Base-by-base conservation (phyloP, 2,888 invertebrate species). In the Mythimna albipuncta region DNA sequence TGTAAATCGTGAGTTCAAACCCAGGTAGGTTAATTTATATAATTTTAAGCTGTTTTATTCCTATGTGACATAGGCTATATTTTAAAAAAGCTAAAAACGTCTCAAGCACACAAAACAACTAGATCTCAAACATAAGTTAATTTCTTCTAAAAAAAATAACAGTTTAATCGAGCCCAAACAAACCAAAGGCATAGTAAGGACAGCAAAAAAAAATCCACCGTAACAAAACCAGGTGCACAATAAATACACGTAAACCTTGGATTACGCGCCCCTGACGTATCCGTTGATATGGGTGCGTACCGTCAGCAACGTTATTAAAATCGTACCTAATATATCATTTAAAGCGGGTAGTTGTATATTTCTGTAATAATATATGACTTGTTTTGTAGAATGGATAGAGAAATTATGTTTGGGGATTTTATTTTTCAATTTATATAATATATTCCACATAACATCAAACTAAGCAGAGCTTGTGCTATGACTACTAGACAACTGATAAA, bases 261-360 rank as follows among this genome's bases (percentile, higher is more conserved):
- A 91, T 93, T 92, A 92, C 64, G 52, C 74, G 58, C 82, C 77
- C 77, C 75, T 91, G 93, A 91, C 93, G 89, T 88, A 89, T 88
- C 71, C 81, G 64, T 72, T 93, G 93, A 93, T 89, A 86, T 86
- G 91, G 93, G 93, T 92, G 88, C 85, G 86, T 87, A 81, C 75
- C 77, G 77, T 79, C 81, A 78, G 79, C 77, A 74, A 41, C 57
- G 73, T 72, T 79, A 85, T 78, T 85, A 78, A 82, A 86, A 79
- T 71, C 68, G 70, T 70, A 69, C 63, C 58, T 77, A 69, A 80
- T 85, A 77, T 77, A 77, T 85, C 67, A 85, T 84, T 79, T 81
- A 38, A 65, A 73, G 71, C 50, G 61, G 55, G n/a, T 64, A 32
- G 21, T 52, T 66, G 35, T 19, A 55, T 50, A 52, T 58, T 64